Base-by-base conservation (phyloP, 2,888 invertebrate species). In the Ashinkailepas kermadecensis region DNA sequence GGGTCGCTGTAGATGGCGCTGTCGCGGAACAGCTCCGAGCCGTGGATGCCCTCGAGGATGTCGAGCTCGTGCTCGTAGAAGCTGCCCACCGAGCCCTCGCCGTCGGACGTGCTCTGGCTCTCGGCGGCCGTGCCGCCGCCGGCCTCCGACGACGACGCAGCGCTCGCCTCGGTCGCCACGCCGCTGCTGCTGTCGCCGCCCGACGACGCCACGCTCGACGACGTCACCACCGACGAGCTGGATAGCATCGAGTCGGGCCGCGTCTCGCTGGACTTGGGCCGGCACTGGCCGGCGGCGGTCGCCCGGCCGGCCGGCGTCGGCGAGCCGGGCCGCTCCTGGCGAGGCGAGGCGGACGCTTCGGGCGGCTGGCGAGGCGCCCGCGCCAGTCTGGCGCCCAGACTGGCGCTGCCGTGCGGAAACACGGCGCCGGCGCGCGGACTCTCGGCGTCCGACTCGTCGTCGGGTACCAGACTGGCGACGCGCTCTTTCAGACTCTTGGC, bases 341-440 rank as follows among this genome's bases (percentile, higher is more conserved):
- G 92, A 91, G 0, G 95, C 95, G 87, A 95, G 94, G 0, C 93
- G 94, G 70, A 13, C 15, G 85, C 95, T 86, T 95, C 95, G 0
- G 94, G 92, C 23, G 85, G 85, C 86, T 95, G 95, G 0, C 94
- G 92, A 23, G 85, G 85, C 79, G 87, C 87, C 74, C 87, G 86
- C 0, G 96, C 96, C 86, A 96, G 94, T 84, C 95, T 91, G 70
- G 95, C 95, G 0, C 95, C 95, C 84, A 95, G 90, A 83, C 92
- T 91, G 84, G 93, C 93, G 85, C 95, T 94, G 18, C 94, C 86
- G n/a, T 85, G 86, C 79, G 84, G 83, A 81, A 84, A 84, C 23
- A 94, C 87, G 93, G 94, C 88, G 10, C 87, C 84, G 79, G 82
- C 1, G 39, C 70, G 70, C 39, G 70, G 82, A 23, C 79, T 78